Evolutionary conservation across 2,797 vertebrate genomes (phyloP), one percentile per base, ranked within the genome.

Genomic region (Sebastes trivittatus): DNA sequence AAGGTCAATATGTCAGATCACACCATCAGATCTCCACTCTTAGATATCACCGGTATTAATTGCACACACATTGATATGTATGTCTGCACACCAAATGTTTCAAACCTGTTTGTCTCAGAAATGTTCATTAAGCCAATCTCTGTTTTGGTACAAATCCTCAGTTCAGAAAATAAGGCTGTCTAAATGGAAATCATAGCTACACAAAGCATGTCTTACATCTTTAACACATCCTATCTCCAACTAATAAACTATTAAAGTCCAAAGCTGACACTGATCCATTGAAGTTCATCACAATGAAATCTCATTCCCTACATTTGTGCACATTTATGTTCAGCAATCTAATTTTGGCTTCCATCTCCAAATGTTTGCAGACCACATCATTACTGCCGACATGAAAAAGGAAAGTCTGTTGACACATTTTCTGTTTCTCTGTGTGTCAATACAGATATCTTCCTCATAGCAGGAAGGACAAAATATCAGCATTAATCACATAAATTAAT

Each of bases 1-100:
- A 94, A 95, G 93, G 94, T 95, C 93, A 94, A 30, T 81, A 72
- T 54, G 23, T 88, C 93, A 80, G 78, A 83, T 82, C 82, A 30
- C 34, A 82, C 58, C 67, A 76, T 67, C 75, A 77, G 64, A 85
- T 73, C 72, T 67, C 62, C 68, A 54, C 72, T 63, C 72, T 75
- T 72, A 38, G 72, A 84, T 75, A 78, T 75, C 81, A 81, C 67
- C 66, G 29, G 23, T 56, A 73, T 54, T 72, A 62, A 82, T 23
- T 72, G 54, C 55, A 64, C 13, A 22, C 25, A 11, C 11, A 77
- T 54, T 36, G 22, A 62, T 64, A 73, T 72, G 38, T 29, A 64
- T 38, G n/a, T 52, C 49, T 30, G 46, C 38, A 62, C 62, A 55
- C 11, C 34, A 55, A 69, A 54, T 36, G 14, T 54, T 72, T 52